Evolutionary conservation across 2,888 invertebrate species (phyloP).

Genomic region (Protonemura montana): DNA sequence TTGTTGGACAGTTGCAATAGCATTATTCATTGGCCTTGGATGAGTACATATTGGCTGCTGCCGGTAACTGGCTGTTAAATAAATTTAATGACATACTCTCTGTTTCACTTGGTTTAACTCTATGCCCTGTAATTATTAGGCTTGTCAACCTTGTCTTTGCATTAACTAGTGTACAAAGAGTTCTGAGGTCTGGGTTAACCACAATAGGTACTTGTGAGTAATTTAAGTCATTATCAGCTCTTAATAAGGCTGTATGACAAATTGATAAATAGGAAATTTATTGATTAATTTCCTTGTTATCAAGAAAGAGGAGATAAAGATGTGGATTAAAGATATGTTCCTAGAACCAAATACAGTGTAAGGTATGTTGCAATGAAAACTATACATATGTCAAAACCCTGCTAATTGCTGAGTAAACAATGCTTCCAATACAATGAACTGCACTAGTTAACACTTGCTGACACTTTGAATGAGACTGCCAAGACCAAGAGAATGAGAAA

Average conservation of each 20-base stretch:
- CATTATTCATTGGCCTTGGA: constrained; percentile 1
- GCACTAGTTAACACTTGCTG: neutral
- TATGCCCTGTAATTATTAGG: neutral
- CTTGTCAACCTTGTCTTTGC: neutral
- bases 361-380: neutral
- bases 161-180: neutral
- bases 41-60: neutral
- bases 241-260: neutral
- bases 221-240: neutral
- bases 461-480: neutral
- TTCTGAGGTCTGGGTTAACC: too few relatives aligned
- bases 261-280: neutral
- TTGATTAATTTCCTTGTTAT: neutral
- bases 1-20: too few relatives aligned
- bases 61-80: neutral
- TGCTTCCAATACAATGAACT: neutral
- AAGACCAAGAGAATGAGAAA: neutral
- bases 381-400: neutral
- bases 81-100: neutral
- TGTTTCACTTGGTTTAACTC: neutral
- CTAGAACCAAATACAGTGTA: neutral
- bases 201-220: too few relatives aligned
- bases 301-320: neutral
- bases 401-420: neutral
- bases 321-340: neutral